Conservation (phyloP, 2,888 invertebrate genomes). For the Anthophora plumipes region DNA sequence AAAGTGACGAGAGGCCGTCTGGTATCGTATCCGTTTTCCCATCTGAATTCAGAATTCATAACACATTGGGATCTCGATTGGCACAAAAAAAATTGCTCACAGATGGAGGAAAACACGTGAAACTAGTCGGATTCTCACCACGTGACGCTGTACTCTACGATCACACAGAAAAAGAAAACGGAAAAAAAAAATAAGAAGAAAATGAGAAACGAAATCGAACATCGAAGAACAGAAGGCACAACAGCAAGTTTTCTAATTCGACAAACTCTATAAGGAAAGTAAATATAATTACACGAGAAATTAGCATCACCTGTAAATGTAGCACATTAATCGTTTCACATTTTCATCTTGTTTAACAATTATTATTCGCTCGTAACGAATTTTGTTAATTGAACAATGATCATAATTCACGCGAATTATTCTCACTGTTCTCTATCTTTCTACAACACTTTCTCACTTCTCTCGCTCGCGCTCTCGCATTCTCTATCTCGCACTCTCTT, state of each 20-base stretch:
- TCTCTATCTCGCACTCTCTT: neutral
- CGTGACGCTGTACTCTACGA: conserved; percentile 16
- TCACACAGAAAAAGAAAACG: neutral
- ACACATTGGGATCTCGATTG: conserved; percentile 9
- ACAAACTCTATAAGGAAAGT: conserved; percentile 16
- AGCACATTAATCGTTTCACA: conserved; percentile 12
- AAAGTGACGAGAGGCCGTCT: conserved; percentile 2
- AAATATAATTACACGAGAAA: conserved; percentile 40
- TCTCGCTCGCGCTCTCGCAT: neutral
- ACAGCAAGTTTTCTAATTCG: conserved; percentile 4
- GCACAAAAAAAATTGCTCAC: conserved; percentile 18
- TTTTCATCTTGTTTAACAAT: neutral
- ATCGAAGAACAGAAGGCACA: conserved; percentile 20
- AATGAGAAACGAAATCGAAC: conserved; percentile 23
- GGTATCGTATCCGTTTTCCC: conserved; percentile 1
- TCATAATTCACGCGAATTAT: conserved; percentile 1
- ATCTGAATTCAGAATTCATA: conserved; percentile 22
- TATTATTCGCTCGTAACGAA: conserved; percentile 28
- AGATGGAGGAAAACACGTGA: conserved; percentile 17
- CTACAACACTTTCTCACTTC: neutral
- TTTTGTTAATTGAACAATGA: conserved; percentile 7
- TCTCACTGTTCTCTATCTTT: neutral
- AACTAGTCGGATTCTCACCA: conserved; percentile 17
- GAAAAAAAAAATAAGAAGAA: neutral
- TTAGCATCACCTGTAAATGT: conserved; percentile 15